phyloP scores from a whole-genome alignment of 2,888 invertebrate species.

The Asteroscopus sphinx region DNA sequence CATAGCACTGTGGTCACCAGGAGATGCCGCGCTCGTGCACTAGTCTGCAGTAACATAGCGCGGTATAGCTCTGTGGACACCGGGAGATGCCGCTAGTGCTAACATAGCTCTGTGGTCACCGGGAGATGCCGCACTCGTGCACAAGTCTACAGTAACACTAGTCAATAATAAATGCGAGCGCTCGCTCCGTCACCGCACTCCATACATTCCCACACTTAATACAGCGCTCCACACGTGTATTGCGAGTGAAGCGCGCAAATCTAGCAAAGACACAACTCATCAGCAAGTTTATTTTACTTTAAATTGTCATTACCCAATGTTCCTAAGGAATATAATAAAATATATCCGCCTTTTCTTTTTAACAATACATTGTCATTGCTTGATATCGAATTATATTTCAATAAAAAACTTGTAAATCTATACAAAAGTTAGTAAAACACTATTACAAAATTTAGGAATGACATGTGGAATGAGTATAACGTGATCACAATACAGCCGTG shows the following conservation, averaged over 20 bases:
- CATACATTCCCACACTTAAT: not conserved
- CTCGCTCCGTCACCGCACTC: not conserved
- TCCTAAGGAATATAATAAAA: conserved; percentile 36
- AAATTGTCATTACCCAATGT: conserved; percentile 1
- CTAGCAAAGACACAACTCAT: conserved; percentile 31
- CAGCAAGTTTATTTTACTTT: conserved; percentile 18
- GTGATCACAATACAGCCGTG: conserved; percentile 41
- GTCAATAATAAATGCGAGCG: not conserved
- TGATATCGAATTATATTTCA: conserved; percentile 23
- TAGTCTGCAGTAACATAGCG: not conserved
- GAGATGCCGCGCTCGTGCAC: too few species aligned
- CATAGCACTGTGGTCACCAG: too few species aligned
- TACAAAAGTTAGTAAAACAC: conserved; percentile 62
- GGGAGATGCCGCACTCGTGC: too few species aligned
- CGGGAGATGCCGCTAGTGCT: not conserved
- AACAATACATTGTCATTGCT: conserved; percentile 28
- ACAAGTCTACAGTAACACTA: not conserved
- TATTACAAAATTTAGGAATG: conserved; percentile 69
- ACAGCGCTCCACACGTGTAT: not conserved
- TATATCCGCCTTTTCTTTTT: conserved; percentile 36
- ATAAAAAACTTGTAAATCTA: conserved; percentile 48
- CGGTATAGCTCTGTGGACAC: too few species aligned
- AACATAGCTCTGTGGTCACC: too few species aligned
- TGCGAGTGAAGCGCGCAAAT: conserved; percentile 3
- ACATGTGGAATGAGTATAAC: conserved; percentile 65